phyloP scores from a whole-genome alignment of 2,113 vertebrate species.

The Plectropomus leopardus region DNA sequence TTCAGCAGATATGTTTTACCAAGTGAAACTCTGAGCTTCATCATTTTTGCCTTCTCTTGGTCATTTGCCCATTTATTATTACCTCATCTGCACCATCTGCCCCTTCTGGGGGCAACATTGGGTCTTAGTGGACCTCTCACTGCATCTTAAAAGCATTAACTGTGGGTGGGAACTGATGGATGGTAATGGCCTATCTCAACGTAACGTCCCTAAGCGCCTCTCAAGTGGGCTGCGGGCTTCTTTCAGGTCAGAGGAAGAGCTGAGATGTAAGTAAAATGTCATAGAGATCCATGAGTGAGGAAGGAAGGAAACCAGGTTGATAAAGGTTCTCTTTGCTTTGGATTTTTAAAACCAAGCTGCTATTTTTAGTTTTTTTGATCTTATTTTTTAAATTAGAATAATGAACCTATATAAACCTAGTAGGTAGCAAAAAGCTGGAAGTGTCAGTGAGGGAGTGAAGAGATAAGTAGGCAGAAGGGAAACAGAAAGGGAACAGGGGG shows the following conservation, averaged over 20 bases:
- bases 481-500: conserved; percentile 30
- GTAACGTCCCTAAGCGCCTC: conserved; percentile 75
- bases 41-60: conserved; percentile 74
- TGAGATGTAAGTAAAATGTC: conserved; percentile 68
- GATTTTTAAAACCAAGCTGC: conserved; percentile 28
- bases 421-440: conserved; percentile 13
- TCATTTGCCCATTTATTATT: conserved; percentile 82
- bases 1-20: conserved; percentile 77
- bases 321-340: conserved; percentile 27
- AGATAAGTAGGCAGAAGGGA: conserved; percentile 41
- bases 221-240: conserved; percentile 67
- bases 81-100: conserved; percentile 81
- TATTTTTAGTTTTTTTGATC: conserved; percentile 35
- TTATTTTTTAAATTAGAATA: conserved; percentile 34
- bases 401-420: conserved; percentile 26
- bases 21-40: conserved; percentile 72
- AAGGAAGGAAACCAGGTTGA: conserved; percentile 33
- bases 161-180: conserved; percentile 80
- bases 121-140: conserved; percentile 76
- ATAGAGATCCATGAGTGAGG: conserved; percentile 52
- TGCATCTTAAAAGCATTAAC: conserved; percentile 84
- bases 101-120: conserved; percentile 70
- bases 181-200: conserved; percentile 77
- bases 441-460: conserved; percentile 40
- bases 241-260: conserved; percentile 68